Percentiles rank a stretch among this genome's conserved stretches.
Evolutionary conservation across 2,888 invertebrate species (phyloP).

Genomic region (Diarsia rubi): DNA sequence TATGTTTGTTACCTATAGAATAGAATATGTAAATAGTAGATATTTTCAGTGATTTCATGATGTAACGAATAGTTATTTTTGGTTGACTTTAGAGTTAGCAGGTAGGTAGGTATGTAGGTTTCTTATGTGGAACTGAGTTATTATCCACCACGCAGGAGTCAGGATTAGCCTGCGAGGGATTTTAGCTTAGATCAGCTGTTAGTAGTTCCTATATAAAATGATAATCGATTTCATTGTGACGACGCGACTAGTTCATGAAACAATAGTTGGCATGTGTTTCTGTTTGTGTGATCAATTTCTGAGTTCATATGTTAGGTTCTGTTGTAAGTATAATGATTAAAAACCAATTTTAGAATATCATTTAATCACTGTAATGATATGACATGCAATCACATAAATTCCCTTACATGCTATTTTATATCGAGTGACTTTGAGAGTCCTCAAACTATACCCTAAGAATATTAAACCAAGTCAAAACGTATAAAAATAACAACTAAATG

Average conservation of each 20-base stretch:
- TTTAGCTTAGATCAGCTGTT: background rate
- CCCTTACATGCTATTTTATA: slow-evolving; percentile 70
- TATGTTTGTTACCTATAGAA: background rate
- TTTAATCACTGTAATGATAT: slow-evolving; percentile 84
- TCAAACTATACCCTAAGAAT: slow-evolving; percentile 36
- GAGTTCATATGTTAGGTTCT: slow-evolving; percentile 37
- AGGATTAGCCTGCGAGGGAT: background rate
- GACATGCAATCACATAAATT: slow-evolving; percentile 82
- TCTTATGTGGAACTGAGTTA: background rate
- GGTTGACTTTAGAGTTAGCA: background rate
- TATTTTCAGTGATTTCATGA: background rate
- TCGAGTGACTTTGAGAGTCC: slow-evolving; percentile 51
- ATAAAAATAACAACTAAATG: slow-evolving; percentile 39
- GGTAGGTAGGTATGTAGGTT: background rate
- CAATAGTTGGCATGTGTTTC: background rate
- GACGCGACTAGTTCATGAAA: background rate
- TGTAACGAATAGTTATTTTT: background rate
- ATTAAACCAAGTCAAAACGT: slow-evolving; percentile 41
- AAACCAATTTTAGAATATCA: slow-evolving; percentile 72
- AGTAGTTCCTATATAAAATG: background rate
- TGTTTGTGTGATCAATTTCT: slow-evolving; percentile 9
- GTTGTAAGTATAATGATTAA: slow-evolving; percentile 47
- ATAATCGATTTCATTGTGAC: background rate
- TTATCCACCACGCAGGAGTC: background rate
- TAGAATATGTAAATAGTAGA: background rate